These are phyloP conservation scores for Peromyscus attwateri DNA, from an alignment of 2,797 vertebrate species.

Conservation along the genomic window DNA sequence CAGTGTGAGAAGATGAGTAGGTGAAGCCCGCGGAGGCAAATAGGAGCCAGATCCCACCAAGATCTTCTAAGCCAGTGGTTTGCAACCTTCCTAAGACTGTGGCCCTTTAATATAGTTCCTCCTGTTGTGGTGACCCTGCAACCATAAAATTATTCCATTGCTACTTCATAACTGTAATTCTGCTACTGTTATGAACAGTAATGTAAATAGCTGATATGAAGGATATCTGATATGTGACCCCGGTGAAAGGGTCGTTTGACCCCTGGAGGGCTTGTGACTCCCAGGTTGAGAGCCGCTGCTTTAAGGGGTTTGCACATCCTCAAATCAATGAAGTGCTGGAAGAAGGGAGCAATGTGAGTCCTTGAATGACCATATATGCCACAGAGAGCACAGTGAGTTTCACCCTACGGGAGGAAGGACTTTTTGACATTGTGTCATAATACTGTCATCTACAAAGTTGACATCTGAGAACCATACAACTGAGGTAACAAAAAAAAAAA, in stretches of 20 bases:
- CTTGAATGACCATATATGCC: no score
- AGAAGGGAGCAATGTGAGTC: rapidly evolving
- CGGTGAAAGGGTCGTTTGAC: not conserved
- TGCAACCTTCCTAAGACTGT: not conserved
- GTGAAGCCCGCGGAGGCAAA: not conserved
- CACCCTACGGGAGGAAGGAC: not conserved
- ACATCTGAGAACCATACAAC: not conserved
- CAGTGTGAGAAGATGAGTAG: not conserved
- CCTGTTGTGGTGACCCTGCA: no score
- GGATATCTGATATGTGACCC: not conserved
- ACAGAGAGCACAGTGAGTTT: not conserved
- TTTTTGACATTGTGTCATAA: not conserved
- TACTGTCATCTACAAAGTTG: not conserved
- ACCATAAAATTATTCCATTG: not conserved
- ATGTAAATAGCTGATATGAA: not conserved
- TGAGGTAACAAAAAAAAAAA: not conserved
- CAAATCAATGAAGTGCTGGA: not conserved
- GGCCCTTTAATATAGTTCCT: not conserved
- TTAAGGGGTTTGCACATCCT: not conserved
- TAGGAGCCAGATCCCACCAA: not conserved
- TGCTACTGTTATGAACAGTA: no score
- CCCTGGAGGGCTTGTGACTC: no score
- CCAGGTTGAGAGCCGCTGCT: not conserved
- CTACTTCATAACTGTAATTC: not conserved
- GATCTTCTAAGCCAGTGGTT: not conserved